Conservation (phyloP, 2,113 vertebrate genomes). For the Anoplopoma fimbria region DNA sequence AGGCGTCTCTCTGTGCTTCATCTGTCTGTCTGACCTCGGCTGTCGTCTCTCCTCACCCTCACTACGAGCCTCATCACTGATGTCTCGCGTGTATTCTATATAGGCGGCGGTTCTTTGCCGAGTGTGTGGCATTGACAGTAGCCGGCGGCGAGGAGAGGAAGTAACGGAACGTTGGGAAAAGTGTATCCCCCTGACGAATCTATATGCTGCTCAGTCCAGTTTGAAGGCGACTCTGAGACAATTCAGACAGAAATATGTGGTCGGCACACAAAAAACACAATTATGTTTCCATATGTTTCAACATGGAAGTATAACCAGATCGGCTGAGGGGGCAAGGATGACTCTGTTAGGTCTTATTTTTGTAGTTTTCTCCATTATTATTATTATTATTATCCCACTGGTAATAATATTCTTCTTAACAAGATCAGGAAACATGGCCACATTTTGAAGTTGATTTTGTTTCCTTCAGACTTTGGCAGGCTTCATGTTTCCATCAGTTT, state of each 20-base stretch:
- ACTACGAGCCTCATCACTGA: not conserved
- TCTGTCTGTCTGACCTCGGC: not conserved
- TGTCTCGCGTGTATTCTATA: conserved; percentile 12
- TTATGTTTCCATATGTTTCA: no score
- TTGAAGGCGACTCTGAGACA: not conserved
- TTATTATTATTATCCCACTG: no score
- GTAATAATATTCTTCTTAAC: not conserved
- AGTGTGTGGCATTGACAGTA: not conserved
- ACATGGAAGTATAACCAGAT: no score
- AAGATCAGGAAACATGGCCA: not conserved
- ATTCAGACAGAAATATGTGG: not conserved
- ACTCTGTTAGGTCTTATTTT: not conserved
- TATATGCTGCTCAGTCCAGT: not conserved
- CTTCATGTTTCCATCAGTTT: not conserved
- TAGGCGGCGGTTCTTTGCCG: no score
- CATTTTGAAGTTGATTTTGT: not conserved
- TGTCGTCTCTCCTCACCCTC: not conserved
- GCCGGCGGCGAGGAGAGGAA: not conserved
- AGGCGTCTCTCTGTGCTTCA: not conserved
- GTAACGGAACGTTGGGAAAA: not conserved
- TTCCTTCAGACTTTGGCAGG: no score
- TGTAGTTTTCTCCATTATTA: not conserved
- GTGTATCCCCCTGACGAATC: not conserved
- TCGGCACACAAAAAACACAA: not conserved
- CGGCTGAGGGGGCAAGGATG: no score